A percentile compares a stretch with the other conserved stretches of the same genome.
These are phyloP conservation scores for Thumatha senex DNA, from an alignment of 2,888 invertebrate genomes.

Conservation along the genomic window DNA sequence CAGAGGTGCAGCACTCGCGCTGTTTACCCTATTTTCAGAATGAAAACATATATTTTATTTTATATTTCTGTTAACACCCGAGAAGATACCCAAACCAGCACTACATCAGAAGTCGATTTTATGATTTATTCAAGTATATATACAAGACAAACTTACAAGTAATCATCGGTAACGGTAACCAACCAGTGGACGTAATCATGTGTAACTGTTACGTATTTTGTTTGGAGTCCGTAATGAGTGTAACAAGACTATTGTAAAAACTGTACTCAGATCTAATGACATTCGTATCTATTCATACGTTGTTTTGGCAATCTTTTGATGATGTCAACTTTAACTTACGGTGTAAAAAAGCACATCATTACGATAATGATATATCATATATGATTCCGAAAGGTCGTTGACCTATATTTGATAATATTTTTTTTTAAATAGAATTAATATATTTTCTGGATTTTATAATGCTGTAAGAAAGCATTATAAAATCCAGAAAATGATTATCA, in stretches of 20 bases:
- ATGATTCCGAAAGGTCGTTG: not conserved
- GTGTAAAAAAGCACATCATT: too few relatives aligned
- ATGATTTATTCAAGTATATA: conserved; percentile 8
- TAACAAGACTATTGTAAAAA: conserved; percentile 3
- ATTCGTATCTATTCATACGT: not conserved
- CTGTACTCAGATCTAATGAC: not conserved
- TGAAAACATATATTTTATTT: not conserved
- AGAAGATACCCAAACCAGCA: not conserved
- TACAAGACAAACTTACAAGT: conserved; percentile 3
- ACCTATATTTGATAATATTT: too few relatives aligned
- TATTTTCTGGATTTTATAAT: too few relatives aligned
- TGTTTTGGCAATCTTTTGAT: not conserved
- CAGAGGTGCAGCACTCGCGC: too few relatives aligned
- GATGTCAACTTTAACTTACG: not conserved
- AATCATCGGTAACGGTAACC: conserved; percentile 15
- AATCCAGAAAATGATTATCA: too few relatives aligned
- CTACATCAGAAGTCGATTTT: not conserved
- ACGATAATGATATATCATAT: too few relatives aligned
- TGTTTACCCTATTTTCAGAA: too few relatives aligned
- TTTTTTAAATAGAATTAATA: too few relatives aligned
- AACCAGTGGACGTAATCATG: conserved; percentile 25
- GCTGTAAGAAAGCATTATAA: too few relatives aligned
- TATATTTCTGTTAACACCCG: not conserved
- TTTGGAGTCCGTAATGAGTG: conserved; percentile 23
- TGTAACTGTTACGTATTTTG: conserved; percentile 34